A percentile compares a stretch with the other conserved stretches of the same genome.
Evolutionary conservation across 2,888 invertebrate species (phyloP).

Genomic region (Pseudolycoriella hygida): DNA sequence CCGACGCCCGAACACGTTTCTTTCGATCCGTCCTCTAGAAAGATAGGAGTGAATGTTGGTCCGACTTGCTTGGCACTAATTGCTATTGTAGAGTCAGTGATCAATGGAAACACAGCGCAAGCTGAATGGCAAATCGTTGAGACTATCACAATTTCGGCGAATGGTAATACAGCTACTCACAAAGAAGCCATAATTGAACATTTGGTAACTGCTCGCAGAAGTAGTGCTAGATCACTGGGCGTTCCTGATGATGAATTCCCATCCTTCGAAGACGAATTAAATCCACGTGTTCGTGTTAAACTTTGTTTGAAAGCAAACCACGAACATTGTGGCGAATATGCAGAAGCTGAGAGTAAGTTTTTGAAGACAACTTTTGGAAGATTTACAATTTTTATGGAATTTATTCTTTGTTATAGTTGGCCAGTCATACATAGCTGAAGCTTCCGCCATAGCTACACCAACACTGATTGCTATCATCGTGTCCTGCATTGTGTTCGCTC

Average conservation of each 20-base stretch:
- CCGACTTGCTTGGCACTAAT: constrained; percentile 62
- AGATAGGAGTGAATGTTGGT: constrained; percentile 60
- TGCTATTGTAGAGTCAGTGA: constrained; percentile 54
- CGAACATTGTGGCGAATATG: constrained; percentile 68
- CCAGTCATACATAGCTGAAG: constrained; percentile 61
- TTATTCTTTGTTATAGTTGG: constrained; percentile 41
- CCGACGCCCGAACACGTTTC: constrained; percentile 64
- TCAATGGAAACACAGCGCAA: constrained; percentile 36
- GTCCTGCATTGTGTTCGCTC: constrained; percentile 60
- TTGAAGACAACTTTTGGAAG: neutral
- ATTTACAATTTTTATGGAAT: constrained; percentile 2
- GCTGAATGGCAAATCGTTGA: constrained; percentile 54
- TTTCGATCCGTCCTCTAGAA: constrained; percentile 60
- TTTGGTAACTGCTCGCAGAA: constrained; percentile 31
- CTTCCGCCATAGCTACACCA: constrained; percentile 57
- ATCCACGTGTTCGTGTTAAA: constrained; percentile 56
- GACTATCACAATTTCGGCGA: constrained; percentile 49
- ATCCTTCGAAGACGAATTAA: constrained; percentile 40
- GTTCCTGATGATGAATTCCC: constrained; percentile 35
- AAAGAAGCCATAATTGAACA: constrained; percentile 53
- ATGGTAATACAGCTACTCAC: constrained; percentile 49
- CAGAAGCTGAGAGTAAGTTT: constrained; percentile 69
- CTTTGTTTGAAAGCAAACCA: constrained; percentile 65
- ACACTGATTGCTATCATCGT: constrained; percentile 63
- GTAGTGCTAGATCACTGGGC: constrained; percentile 34